Base-by-base conservation (phyloP, 2,797 vertebrate genomes). In the Sciurus carolinensis region DNA sequence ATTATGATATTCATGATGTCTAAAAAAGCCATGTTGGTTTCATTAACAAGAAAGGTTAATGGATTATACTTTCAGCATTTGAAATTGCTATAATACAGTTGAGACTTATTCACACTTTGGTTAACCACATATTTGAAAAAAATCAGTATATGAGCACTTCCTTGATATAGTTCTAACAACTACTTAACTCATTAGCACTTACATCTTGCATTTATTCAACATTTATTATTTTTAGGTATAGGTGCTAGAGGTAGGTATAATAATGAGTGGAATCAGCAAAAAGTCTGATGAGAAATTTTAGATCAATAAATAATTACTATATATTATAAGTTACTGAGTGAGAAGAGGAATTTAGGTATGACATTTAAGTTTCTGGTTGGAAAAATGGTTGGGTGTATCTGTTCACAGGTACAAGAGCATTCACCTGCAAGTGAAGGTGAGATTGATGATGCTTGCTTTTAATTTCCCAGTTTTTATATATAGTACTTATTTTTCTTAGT, bases 1-100 rank as follows among this genome's bases (percentile, higher is more conserved):
- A 96, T 96, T 64, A 90, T 90, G 83, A 80, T 12, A 44, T 97
- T 98, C 96, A 84, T 95, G 52, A 59, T 95, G 44, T 94, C 81
- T 86, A n/a, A 97, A 91, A 94, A 72, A 42, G 69, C 42, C 90
- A 92, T 83, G 81, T 92, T 96, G 36, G 94, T 95, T 96, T 95
- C 67, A 94, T 94, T 94, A 95, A 94, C 44, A 83, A 39, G 42
- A 96, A 94, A 94, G 80, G 52, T 36, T 47, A 90, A 73, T 64
- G 44, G 42, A 84, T 88, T 96, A 80, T 85, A 77, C 66, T 89
- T 93, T 91, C 44, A 91, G 52, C 52, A 52, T 96, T 87, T 93
- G 69, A 90, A 84, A 95, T 79, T 93, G n/a, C 69, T 92, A 30
- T 67, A 85, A 87, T 91, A 85, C 14, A 91, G 9, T 87, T 93